Evolutionary conservation across 2,113 vertebrate genomes (phyloP).

Genomic region (Empidonax traillii): DNA sequence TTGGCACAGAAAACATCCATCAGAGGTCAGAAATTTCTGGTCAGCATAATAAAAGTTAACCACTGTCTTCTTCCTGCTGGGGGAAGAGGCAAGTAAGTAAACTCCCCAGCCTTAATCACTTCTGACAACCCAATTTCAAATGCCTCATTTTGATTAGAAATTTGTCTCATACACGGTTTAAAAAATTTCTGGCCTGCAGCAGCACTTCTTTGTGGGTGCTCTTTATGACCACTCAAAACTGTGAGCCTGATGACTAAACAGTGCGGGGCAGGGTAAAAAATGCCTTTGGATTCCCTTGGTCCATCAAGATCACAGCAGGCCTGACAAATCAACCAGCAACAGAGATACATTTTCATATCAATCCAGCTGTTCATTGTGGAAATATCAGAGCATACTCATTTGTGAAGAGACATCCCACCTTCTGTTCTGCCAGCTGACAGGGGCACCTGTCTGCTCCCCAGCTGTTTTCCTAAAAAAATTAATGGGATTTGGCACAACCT

Average conservation of each 20-base stretch:
- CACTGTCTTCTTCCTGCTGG: neutral
- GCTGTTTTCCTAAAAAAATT: too few species aligned
- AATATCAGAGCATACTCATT: neutral
- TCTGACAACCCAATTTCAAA: neutral
- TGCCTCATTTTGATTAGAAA: neutral
- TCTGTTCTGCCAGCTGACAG: neutral
- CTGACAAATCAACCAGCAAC: neutral
- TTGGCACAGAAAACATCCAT: neutral
- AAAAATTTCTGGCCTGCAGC: accelerated
- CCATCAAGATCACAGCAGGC: neutral
- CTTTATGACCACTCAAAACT: neutral
- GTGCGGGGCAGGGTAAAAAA: neutral
- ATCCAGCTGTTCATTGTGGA: neutral
- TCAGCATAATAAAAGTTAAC: neutral
- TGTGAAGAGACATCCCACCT: neutral
- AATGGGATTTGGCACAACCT: neutral
- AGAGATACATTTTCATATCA: neutral
- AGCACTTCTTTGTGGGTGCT: neutral
- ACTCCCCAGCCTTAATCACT: neutral
- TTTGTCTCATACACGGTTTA: neutral
- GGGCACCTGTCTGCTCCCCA: neutral
- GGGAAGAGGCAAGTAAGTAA: neutral
- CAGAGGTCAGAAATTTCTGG: neutral
- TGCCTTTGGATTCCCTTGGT: neutral
- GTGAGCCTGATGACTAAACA: neutral